phyloP scores from a whole-genome alignment of 2,113 vertebrate species.

The Paramisgurnus dabryanus region DNA sequence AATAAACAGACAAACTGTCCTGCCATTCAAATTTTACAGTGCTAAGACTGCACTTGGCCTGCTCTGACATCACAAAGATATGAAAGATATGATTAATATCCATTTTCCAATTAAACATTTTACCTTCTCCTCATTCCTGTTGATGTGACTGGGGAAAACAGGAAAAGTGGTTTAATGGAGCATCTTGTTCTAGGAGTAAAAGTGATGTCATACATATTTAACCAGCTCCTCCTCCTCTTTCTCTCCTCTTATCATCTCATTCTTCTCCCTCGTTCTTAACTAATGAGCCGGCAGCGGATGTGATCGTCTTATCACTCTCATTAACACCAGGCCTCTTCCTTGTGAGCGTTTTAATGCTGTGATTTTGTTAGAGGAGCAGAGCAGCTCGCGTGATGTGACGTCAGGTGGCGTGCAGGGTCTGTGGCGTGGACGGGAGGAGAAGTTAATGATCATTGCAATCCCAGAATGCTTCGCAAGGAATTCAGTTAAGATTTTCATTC shows the following conservation, averaged over 20 bases:
- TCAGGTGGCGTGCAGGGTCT: not conserved
- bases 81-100: constrained; percentile 20
- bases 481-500: too few species aligned
- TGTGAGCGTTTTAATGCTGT: constrained; percentile 53
- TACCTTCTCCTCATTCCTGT: constrained; percentile 4
- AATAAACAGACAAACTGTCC: not conserved
- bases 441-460: not conserved
- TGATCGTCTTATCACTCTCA: constrained; percentile 68
- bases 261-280: constrained; percentile 50
- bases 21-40: not conserved
- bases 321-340: constrained; percentile 60
- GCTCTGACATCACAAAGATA: not conserved
- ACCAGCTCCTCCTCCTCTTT: constrained; percentile 22
- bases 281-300: constrained; percentile 64
- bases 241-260: constrained; percentile 20
- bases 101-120: constrained; percentile 25
- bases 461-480: too few species aligned
- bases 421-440: constrained; percentile 12
- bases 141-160: not conserved
- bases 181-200: not conserved
- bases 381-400: constrained; percentile 7
- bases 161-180: constrained; percentile 8
- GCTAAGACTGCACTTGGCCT: not conserved
- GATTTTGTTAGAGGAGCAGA: constrained; percentile 47
- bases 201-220: constrained; percentile 57